Percentiles rank a stretch among this genome's conserved stretches.
These are phyloP conservation scores for Agapornis roseicollis DNA, from an alignment of 2,113 vertebrate species.

Conservation along the genomic window DNA sequence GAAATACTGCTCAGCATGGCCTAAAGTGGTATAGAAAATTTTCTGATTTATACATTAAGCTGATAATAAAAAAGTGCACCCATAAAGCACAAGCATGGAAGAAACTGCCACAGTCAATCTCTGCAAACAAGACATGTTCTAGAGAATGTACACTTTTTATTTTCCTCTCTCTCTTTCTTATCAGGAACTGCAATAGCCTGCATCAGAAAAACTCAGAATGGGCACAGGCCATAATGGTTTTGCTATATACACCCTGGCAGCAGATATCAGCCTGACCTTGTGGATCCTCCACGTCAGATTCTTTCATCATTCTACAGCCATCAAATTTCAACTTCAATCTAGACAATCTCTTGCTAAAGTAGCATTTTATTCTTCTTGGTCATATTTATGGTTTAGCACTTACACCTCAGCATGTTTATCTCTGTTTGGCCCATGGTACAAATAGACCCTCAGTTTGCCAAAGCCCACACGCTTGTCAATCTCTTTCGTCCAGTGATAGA, in stretches of 20 bases:
- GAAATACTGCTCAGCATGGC: not conserved
- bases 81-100: not conserved
- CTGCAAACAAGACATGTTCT: not conserved
- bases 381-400: constrained; percentile 47
- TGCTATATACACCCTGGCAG: not conserved
- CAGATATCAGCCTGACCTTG: not conserved
- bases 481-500: constrained; percentile 97
- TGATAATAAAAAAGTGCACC: not conserved
- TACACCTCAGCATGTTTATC: constrained; percentile 79
- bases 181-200: not conserved
- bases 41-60: not conserved
- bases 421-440: constrained; percentile 90
- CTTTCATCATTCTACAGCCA: not conserved
- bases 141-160: not conserved
- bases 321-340: not conserved
- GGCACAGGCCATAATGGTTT: not conserved
- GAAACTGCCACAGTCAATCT: not conserved
- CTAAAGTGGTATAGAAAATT: not conserved
- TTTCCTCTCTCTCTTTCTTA: not conserved
- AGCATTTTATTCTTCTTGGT: not conserved
- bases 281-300: not conserved
- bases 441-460: constrained; percentile 78
- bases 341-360: not conserved
- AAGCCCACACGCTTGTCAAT: constrained; percentile 79
- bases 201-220: not conserved